These are phyloP conservation scores for Barnardius zonarius DNA, from an alignment of 2,113 vertebrate genomes.

Conservation along the genomic window DNA sequence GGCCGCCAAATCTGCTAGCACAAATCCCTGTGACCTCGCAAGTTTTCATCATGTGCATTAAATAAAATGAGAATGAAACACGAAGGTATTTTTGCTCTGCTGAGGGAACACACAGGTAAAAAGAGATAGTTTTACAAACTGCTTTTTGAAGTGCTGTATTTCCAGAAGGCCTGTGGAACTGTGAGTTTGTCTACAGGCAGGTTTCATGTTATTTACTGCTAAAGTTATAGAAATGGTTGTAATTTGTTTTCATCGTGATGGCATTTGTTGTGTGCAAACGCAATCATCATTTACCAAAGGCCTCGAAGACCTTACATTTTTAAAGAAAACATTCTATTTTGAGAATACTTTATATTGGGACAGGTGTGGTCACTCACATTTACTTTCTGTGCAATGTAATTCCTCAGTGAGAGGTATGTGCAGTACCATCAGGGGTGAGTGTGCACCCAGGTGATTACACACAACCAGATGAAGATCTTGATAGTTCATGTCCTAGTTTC, in stretches of 20 bases:
- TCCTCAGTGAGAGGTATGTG: neutral
- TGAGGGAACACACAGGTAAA: neutral
- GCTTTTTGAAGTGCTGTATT: neutral
- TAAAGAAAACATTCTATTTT: neutral
- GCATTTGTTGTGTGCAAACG: neutral
- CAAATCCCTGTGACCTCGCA: conserved; percentile 37
- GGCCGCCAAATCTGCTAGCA: conserved; percentile 49
- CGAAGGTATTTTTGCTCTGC: conserved; percentile 40
- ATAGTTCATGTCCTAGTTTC: neutral
- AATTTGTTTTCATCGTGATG: neutral
- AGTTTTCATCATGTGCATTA: conserved; percentile 46
- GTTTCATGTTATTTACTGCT: neutral
- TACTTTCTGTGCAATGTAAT: neutral
- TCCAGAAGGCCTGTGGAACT: neutral
- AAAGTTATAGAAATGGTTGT: neutral
- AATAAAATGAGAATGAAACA: conserved; percentile 58
- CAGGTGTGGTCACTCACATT: neutral
- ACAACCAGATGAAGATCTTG: neutral
- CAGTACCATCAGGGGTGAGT: fast-evolving
- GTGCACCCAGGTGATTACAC: fast-evolving
- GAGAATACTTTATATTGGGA: neutral
- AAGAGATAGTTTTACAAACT: neutral
- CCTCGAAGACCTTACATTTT: neutral
- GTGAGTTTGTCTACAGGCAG: neutral
- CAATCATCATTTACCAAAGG: neutral